Conservation (phyloP, 1,140 invertebrate genomes). For the Hyles vespertilio region DNA sequence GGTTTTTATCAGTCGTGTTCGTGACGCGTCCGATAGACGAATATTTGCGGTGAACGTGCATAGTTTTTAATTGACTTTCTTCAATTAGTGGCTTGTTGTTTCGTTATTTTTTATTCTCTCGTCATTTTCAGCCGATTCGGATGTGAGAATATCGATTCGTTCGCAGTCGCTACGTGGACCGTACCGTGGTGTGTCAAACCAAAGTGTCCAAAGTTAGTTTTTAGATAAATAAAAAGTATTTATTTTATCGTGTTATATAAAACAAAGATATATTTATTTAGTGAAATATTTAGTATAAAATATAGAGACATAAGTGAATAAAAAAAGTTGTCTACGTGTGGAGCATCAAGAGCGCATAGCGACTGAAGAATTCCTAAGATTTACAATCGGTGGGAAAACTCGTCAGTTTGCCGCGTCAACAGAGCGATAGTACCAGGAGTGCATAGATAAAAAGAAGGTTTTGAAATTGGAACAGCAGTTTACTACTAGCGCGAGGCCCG, state of each 20-base stretch:
- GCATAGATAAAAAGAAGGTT: conserved; percentile 19
- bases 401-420: not conserved
- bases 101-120: conserved; percentile 10
- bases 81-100: not conserved
- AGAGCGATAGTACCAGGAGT: conserved; percentile 24
- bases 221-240: not conserved
- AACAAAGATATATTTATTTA: conserved; percentile 10
- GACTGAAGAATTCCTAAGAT: too few relatives aligned
- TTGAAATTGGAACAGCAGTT: not conserved
- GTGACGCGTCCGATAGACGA: conserved; percentile 21
- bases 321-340: too few relatives aligned
- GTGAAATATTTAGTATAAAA: conserved; percentile 2
- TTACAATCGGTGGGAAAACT: too few relatives aligned
- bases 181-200: conserved; percentile 17
- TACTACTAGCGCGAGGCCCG: conserved; percentile 16
- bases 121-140: conserved; percentile 4
- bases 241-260: conserved; percentile 3
- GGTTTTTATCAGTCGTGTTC: conserved; percentile 65
- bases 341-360: too few relatives aligned
- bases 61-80: conserved; percentile 15
- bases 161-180: too few relatives aligned
- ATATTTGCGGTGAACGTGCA: conserved; percentile 13
- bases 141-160: not conserved
- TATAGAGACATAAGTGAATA: not conserved
- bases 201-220: conserved; percentile 46